Evolutionary conservation across 64 coral and sea anemone genomes (phyloP), one percentile per base, ranked within the genome.

Genomic region (Acropora tenuis): DNA sequence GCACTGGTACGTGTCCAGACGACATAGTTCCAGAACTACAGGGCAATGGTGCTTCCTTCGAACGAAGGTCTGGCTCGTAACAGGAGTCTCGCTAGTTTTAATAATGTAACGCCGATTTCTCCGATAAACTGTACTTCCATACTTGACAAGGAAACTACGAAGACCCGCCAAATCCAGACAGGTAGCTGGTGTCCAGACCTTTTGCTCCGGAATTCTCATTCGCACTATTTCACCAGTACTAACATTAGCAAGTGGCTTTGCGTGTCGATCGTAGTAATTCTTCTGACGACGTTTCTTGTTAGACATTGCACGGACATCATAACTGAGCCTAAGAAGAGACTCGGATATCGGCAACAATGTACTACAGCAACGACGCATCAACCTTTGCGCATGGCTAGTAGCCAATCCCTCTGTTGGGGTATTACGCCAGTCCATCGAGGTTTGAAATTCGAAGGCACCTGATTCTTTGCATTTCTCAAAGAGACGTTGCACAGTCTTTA

Each of bases 381-480:
- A 44, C 41, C 78, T 1, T 12, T 80, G 78, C 8, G 44, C 78
- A 63, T 8, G 59, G 59, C 59, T 63, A 63, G 59, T 63, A 63
- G 0, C 59, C 59, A 63, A 1, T 63, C 59, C 59, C 59, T 6
- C 59, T 63, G 59, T 63, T 15, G 59, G 59, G 7, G 59, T 63
- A 13, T 63, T 63, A n/a, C 55, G 16, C 50, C 48, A 66, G 45
- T 8, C 16, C 16, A 58, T 0, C 17, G 69, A 46, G 19, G 60
- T 18, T 46, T 63, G 82, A 46, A 85, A 61, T 43, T 85, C 40
- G 9, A 59, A 85, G 3, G 69, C 60, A 17, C 57, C 55, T 7
- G 55, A 85, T 61, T 48, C 19, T 69, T 85, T 85, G 82, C 82
- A 86, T 45, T 86, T 86, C 82, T 86, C 57, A 86, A 86, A 86